Percentiles rank a stretch among this genome's conserved stretches.
Evolutionary conservation across 1,140 invertebrate genomes (phyloP).

Genomic region (roundworm (Caenorhabditis elegans)): DNA sequence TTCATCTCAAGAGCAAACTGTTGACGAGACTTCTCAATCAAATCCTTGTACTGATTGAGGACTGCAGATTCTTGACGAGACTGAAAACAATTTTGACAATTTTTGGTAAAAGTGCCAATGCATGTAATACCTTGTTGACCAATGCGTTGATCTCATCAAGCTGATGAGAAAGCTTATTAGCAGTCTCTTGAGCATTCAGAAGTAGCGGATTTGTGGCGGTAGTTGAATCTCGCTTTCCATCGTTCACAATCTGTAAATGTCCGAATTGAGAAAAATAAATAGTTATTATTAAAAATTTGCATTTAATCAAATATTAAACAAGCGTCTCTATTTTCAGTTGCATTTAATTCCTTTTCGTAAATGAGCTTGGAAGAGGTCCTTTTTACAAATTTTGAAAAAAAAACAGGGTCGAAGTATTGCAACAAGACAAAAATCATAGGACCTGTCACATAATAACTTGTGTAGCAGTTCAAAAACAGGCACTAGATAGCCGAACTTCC

Average conservation of each 20-base stretch:
- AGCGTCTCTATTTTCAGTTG: too few species aligned
- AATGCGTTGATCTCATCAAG: slow-evolving; percentile 58
- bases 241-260: slow-evolving; percentile 48
- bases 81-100: not conserved
- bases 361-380: too few species aligned
- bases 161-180: slow-evolving; percentile 57
- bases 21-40: slow-evolving; percentile 68
- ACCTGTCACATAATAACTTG: too few species aligned
- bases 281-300: too few species aligned
- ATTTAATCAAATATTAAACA: too few species aligned
- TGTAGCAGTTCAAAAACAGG: too few species aligned
- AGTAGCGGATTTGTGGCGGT: slow-evolving; percentile 51
- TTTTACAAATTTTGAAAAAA: too few species aligned
- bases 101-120: not conserved
- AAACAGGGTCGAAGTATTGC: too few species aligned
- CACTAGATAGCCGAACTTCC: too few species aligned
- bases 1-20: slow-evolving; percentile 68
- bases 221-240: slow-evolving; percentile 45
- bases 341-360: too few species aligned
- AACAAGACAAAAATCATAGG: too few species aligned
- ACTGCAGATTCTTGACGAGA: slow-evolving; percentile 67
- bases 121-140: slow-evolving; percentile 58
- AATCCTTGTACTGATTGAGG: slow-evolving; percentile 68
- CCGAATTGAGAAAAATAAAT: too few species aligned
- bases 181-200: slow-evolving; percentile 59